phyloP scores from a whole-genome alignment of 2,113 vertebrate species.

The Elephas maximus region DNA sequence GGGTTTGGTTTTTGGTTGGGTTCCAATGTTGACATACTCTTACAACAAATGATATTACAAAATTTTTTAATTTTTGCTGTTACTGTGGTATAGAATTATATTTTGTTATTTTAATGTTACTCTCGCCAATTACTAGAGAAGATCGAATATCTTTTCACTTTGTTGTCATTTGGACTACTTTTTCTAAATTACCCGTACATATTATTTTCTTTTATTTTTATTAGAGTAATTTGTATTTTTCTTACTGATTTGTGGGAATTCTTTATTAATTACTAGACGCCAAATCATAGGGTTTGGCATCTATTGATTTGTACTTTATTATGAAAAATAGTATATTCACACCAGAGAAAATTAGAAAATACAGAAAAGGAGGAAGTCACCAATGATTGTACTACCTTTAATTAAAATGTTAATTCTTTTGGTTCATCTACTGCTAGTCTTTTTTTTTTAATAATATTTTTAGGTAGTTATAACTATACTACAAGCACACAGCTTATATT shows the following conservation, averaged over 20 bases:
- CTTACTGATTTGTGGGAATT: not conserved
- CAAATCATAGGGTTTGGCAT: not conserved
- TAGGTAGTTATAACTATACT: constrained; percentile 5
- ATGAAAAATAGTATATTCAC: not conserved
- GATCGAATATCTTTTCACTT: not conserved
- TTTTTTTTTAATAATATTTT: constrained; percentile 24
- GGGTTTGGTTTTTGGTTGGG: too few species aligned
- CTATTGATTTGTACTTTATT: not conserved
- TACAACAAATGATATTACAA: not conserved
- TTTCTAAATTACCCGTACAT: constrained; percentile 15
- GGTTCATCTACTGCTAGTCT: not conserved
- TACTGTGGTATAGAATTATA: not conserved
- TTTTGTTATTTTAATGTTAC: constrained; percentile 51
- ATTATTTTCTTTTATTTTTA: not conserved
- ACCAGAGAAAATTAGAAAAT: constrained; percentile 42
- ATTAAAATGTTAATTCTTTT: constrained; percentile 41
- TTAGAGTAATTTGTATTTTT: constrained; percentile 13
- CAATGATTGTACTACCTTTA: not conserved
- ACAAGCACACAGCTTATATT: not conserved
- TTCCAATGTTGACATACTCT: constrained; percentile 8
- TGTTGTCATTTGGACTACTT: constrained; percentile 29
- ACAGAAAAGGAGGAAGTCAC: constrained; percentile 26
- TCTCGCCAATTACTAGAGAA: constrained; percentile 30
- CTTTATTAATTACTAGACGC: constrained; percentile 20
- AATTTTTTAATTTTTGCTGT: constrained; percentile 41